Evolutionary conservation across 53 echinoderm and acorn worm genomes (phyloP), one percentile per base, ranked within the genome.

Genomic region (Paracentrotus lividus): DNA sequence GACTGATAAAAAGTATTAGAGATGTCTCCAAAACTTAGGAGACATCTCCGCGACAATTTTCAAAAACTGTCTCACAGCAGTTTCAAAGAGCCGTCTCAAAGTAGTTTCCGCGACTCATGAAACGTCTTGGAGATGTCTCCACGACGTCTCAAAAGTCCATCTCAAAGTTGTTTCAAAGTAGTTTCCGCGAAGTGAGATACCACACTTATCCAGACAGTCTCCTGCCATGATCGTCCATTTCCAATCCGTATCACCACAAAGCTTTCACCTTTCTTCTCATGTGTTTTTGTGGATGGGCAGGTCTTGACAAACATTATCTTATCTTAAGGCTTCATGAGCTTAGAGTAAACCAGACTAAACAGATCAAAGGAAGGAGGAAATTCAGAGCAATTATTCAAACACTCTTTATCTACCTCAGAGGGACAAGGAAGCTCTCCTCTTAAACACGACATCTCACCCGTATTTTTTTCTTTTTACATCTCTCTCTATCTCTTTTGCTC

Each of bases 261-360:
- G 20, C 72, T 38, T 16, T 20, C 40, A 72, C 72, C 32, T 72
- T 72, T 10, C 32, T 40, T 38, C 13, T 36, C 10, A 3, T 9
- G 29, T 72, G 38, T 72, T 72, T 72, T 36, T 32, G 16, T 14
- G 32, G 4, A 9, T 38, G 33, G 15, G 72, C 31, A 67, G 72
- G 20, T 36, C 52, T 24, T 85, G 85, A 52, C 85, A 85, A 85
- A 85, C 85, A 85, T 85, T 85, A 49, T 85, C 85, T 85, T 85
- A 85, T 85, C 85, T 85, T 23, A 18, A 36, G 78, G 42, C 78
- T 78, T 45, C 47, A 52, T 52, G 85, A n/a, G 49, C 49, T 20
- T 26, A 85, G 52, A 85, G 85, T n/a, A 29, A n/a, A 47, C 32
- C 23, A 85, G 85, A 85, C 51, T 85, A 85, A 85, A 85, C 85